Base-by-base conservation (phyloP, 2,888 invertebrate genomes). In the Sabellastarte sp. region DNA sequence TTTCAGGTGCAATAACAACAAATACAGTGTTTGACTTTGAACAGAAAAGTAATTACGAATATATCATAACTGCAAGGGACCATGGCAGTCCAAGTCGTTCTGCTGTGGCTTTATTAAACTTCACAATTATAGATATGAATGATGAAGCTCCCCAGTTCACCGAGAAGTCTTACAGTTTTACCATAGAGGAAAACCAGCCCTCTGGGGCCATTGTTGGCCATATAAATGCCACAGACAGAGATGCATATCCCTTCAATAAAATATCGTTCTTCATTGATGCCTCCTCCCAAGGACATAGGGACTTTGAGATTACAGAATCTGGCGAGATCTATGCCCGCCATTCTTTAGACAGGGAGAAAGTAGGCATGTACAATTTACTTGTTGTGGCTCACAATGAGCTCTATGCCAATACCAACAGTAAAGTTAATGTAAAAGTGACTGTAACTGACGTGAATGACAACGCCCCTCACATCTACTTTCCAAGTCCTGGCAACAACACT, bases 281-380 rank as follows among this genome's bases (percentile, higher is more conserved):
- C 24, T 5, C 10, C 5, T 10, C 4, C 5, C 10, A 20, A 15
- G 10, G 10, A 20, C 10, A 41, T 10, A 41, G 10, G 41, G 10
- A 41, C 20, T 41, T 41, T 20, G 41, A 41, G 10, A 41, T 41
- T 20, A 20, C 20, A 10, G 41, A 20, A 10, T 20, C 10, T 0
- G 96, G 96, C 0, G 88, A 91, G 15, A 90, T 97, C 0, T 90
- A 90, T 1, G 96, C 96, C 0, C 90, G 91, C 4, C 10, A 53
- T 10, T 26, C 53, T 5, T 56, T 64, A 41, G 64, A 64, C 53
- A 26, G 64, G 53, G 64, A 64, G 32, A 53, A 53, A 41, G 32
- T 58, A 32, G 33, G 58, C 1, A 56, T 58, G 28, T 64, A 61
- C 32, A 33, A 64, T 29, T 28, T 64, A 2, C 24, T 52, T 2